Evolutionary conservation across 2,888 invertebrate species (phyloP).

Genomic region (Archips xylosteana): DNA sequence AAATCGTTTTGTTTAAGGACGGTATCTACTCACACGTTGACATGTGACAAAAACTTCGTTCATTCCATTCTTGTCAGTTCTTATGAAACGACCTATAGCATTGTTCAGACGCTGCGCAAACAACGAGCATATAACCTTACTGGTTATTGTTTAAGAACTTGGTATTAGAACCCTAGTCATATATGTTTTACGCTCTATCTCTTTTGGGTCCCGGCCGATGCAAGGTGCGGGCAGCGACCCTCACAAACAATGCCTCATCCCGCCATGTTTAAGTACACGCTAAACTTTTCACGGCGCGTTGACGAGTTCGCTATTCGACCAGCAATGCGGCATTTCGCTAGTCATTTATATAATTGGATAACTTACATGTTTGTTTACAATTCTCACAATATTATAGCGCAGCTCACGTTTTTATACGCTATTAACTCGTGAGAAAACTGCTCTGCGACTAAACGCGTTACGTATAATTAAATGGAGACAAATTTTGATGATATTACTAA

Average conservation of each 20-base stretch:
- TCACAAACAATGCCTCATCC: conserved; percentile 16
- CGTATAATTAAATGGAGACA: conserved; percentile 1
- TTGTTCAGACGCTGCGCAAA: too few relatives aligned
- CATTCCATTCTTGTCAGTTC: too few relatives aligned
- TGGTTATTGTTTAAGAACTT: neutral
- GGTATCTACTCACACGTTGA: too few relatives aligned
- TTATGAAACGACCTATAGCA: too few relatives aligned
- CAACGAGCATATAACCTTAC: too few relatives aligned
- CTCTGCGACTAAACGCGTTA: neutral
- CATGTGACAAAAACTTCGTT: too few relatives aligned
- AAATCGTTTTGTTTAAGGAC: too few relatives aligned
- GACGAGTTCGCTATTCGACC: neutral
- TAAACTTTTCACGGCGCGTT: conserved; percentile 23
- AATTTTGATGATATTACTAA: neutral
- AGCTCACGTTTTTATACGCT: conserved; percentile 11
- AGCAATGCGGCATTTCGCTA: conserved; percentile 14
- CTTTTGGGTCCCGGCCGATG: neutral
- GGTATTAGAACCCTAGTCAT: neutral
- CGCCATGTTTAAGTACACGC: conserved; percentile 5
- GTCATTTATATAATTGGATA: conserved; percentile 30
- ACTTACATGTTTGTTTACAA: conserved; percentile 10
- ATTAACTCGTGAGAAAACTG: conserved; percentile 12
- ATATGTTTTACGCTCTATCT: neutral
- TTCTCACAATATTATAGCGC: conserved; percentile 21
- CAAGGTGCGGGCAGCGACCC: conserved; percentile 1